Evolutionary conservation across 2,113 vertebrate genomes (phyloP).

Genomic region (Hirundichthys speculiger): DNA sequence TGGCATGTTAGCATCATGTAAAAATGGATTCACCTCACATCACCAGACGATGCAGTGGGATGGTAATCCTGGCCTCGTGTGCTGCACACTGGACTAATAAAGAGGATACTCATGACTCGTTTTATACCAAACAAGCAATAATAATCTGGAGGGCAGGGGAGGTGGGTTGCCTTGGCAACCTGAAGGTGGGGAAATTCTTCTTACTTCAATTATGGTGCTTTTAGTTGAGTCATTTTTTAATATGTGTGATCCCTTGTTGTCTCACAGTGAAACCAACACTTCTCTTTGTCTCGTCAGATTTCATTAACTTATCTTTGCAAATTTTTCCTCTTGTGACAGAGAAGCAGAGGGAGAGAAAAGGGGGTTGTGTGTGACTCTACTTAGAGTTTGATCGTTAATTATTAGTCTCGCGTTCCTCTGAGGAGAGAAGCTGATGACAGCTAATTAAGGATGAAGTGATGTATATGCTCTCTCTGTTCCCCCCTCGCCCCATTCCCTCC

Average conservation of each 20-base stretch:
- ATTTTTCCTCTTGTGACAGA: constrained; percentile 40
- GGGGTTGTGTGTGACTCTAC: constrained; percentile 48
- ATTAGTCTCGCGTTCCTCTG: constrained; percentile 72
- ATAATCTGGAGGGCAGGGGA: constrained; percentile 46
- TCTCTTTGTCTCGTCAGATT: constrained; percentile 42
- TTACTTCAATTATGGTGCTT: constrained; percentile 25
- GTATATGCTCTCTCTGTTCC: constrained; percentile 55
- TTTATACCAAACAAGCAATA: constrained; percentile 55
- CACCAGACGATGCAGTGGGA: constrained; percentile 6
- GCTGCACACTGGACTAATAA: constrained; percentile 37
- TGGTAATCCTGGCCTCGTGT: constrained; percentile 21
- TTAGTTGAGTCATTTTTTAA: constrained; percentile 47
- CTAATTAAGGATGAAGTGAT: constrained; percentile 80
- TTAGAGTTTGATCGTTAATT: constrained; percentile 77
- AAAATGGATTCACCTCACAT: constrained; percentile 32
- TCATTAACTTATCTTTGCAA: constrained; percentile 50
- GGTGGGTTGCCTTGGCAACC: constrained; percentile 41
- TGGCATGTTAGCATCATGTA: constrained; percentile 51
- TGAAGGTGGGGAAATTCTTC: constrained; percentile 19
- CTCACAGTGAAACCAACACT: constrained; percentile 3
- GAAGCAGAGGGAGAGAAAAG: constrained; percentile 20
- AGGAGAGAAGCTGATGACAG: constrained; percentile 76
- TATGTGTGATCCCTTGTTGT: constrained; percentile 16
- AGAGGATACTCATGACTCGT: constrained; percentile 25
- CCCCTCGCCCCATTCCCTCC: not conserved